Evolutionary conservation across 1,140 invertebrate genomes (phyloP).

Genomic region (Drosophila pandora): DNA sequence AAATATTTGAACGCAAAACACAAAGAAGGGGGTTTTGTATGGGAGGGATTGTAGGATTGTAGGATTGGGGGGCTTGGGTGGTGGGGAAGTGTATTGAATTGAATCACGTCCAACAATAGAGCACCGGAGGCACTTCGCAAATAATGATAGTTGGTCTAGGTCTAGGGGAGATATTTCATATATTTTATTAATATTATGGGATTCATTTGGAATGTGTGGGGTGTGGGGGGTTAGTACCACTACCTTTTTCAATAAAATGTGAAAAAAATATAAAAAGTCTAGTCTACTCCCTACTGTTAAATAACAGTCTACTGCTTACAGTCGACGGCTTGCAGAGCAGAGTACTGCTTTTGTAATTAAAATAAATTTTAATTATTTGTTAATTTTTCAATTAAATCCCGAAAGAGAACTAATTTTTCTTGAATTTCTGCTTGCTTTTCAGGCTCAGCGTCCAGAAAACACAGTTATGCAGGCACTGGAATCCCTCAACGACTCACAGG

Average conservation of each 20-base stretch:
- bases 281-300: too few species aligned
- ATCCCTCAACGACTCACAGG: conserved; percentile 96
- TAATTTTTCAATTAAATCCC: too few species aligned
- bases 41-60: too few species aligned
- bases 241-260: too few species aligned
- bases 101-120: conserved; percentile 59
- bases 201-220: neutral
- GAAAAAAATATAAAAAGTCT: too few species aligned
- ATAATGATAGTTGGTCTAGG: neutral
- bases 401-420: too few species aligned
- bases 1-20: conserved; percentile 40
- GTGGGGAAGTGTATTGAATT: conserved; percentile 63
- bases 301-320: too few species aligned
- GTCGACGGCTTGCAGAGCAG: too few species aligned
- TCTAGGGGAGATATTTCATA: neutral
- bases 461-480: conserved; percentile 97
- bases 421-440: conserved; percentile 29
- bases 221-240: too few species aligned
- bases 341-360: too few species aligned
- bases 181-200: neutral
- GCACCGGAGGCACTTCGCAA: neutral
- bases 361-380: too few species aligned
- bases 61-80: too few species aligned
- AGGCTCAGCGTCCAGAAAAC: conserved; percentile 95
- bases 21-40: conserved; percentile 30